Percentiles rank a stretch among this genome's conserved stretches.
phyloP scores from a whole-genome alignment of 2,797 vertebrate species.

The Mionectes olivaceus region DNA sequence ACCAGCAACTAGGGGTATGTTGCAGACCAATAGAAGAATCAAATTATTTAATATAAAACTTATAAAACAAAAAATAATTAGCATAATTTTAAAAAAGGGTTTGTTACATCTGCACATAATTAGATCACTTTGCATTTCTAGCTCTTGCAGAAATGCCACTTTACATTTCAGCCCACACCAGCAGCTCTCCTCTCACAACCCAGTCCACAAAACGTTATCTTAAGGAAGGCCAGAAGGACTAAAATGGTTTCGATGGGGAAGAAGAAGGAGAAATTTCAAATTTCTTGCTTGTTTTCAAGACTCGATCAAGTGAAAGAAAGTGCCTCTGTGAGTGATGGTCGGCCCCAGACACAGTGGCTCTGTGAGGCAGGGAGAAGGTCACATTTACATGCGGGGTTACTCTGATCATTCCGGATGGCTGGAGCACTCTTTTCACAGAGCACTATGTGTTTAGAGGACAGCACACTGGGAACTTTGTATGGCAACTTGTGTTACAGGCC shows the following conservation, averaged over 20 bases:
- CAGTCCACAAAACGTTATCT: not conserved
- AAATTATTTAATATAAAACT: not conserved
- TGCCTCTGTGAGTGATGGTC: slow-evolving; percentile 59
- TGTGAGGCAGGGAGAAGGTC: slow-evolving; percentile 70
- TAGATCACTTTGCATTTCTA: not conserved
- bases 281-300: slow-evolving; percentile 49
- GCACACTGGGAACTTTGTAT: slow-evolving; percentile 69
- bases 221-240: not conserved
- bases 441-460: slow-evolving; percentile 50
- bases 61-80: not conserved
- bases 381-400: slow-evolving; percentile 74
- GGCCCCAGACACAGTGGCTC: slow-evolving; percentile 47
- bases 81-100: not conserved
- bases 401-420: slow-evolving; percentile 68
- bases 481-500: slow-evolving; percentile 41
- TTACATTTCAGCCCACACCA: not conserved
- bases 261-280: not conserved
- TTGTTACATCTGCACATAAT: not conserved
- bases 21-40: not conserved
- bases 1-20: not conserved
- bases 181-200: not conserved
- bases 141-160: slow-evolving; percentile 19
- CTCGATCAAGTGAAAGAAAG: slow-evolving; percentile 53
- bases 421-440: slow-evolving; percentile 64
- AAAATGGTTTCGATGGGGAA: not conserved